Conservation (phyloP, 1,140 invertebrate species). For the Limonius californicus region DNA sequence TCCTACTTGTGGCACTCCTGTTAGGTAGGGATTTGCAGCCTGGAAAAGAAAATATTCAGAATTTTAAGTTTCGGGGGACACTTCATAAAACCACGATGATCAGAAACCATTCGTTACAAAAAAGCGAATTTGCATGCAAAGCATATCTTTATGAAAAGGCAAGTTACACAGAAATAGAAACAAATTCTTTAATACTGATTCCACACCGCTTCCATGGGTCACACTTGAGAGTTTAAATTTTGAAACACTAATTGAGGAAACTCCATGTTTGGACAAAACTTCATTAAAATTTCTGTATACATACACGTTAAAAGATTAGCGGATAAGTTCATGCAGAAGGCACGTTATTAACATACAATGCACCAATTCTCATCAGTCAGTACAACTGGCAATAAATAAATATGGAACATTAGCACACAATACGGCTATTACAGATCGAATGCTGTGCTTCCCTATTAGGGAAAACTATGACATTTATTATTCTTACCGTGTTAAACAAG, state of each 20-base stretch:
- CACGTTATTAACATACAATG: slow-evolving; percentile 10
- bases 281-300: not conserved
- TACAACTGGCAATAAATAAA: slow-evolving; percentile 1
- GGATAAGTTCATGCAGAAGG: slow-evolving; percentile 2
- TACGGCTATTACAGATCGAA: slow-evolving; percentile 4
- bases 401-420: slow-evolving; percentile 9
- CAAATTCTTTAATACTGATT: not conserved
- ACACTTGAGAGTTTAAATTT: not conserved
- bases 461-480: not conserved
- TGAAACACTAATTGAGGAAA: too few relatives aligned
- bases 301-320: not conserved
- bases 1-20: slow-evolving; percentile 77
- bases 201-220: slow-evolving; percentile 11
- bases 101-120: not conserved
- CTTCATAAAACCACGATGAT: not conserved
- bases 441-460: not conserved
- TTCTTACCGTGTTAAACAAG: not conserved
- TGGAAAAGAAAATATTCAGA: slow-evolving; percentile 45
- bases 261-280: not conserved
- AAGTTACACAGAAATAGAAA: not conserved
- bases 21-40: slow-evolving; percentile 86
- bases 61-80: not conserved
- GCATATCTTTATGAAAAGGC: not conserved
- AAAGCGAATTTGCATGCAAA: slow-evolving; percentile 1
- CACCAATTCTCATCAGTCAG: slow-evolving; percentile 4